Base-by-base conservation (phyloP, 2,888 invertebrate genomes). In the Drosophila greeni region DNA sequence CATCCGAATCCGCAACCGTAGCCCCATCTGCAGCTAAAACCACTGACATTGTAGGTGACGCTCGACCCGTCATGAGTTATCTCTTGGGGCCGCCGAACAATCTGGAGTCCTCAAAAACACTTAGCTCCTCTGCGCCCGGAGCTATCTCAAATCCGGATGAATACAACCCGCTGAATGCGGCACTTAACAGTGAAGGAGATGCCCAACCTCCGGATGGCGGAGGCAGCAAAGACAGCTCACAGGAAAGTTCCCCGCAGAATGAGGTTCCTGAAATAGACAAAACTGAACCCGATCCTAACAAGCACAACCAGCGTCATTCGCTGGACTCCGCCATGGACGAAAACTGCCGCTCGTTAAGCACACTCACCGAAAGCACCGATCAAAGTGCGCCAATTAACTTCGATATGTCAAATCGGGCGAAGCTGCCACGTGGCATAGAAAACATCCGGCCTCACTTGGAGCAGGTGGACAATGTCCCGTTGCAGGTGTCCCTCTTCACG, bases 391-490 rank as follows among this genome's bases (percentile, higher is more conserved):
- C 97, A 0, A 93, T 97, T 72, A 94, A 95, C 88, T 97, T 97
- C 85, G 97, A 97, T 86, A 94, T 97, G 93, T 95, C 96, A 62
- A 97, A 97, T 88, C 91, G 97, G 85, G 96, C 98, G 0, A 97
- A 98, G 88, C 90, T 99, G 45, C 99, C 99, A 0, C 92, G 97
- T 55, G 99, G 99, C 49, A 98, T 99, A 76, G 96, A 97, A 85
- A 97, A 98, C 88, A 98, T 99, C 77, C 92, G 98, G 1, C 97
- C 98, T 0, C 98, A 98, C 89, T 93, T 99, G 74, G 95, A 97
- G 86, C 92, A 94, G 74, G 97, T 99, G 54, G 99, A 99, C 90
- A 99, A 99, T 90, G 99, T 99, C 52, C 99, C 99, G 5, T 90
- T 99, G 31, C 92, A 98, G 56, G 99, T 99, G 18, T 98, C 98